Evolutionary conservation across 2,888 invertebrate genomes (phyloP).

Genomic region (Allolobophora icterica): DNA sequence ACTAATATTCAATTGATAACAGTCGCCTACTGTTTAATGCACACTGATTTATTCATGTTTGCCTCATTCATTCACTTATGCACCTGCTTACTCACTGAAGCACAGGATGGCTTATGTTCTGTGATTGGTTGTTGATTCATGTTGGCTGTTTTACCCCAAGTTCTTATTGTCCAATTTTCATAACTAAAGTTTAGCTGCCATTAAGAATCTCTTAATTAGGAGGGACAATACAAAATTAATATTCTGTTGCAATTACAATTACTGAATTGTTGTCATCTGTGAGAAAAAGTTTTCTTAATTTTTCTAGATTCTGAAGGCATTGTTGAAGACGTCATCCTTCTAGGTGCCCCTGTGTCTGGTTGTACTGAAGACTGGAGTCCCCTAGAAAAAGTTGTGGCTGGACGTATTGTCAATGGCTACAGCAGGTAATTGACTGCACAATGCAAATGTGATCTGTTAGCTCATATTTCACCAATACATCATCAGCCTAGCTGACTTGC

Average conservation of each 20-base stretch:
- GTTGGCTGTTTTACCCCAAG: too few species aligned
- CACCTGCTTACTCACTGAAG: too few species aligned
- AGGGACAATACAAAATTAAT: too few species aligned
- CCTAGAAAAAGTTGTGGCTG: conserved; percentile 71
- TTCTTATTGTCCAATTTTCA: too few species aligned
- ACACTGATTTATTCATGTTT: too few species aligned
- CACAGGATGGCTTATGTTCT: too few species aligned
- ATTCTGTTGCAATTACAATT: background rate
- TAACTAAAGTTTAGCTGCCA: too few species aligned
- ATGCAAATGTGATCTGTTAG: background rate
- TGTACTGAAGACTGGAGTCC: conserved; percentile 70
- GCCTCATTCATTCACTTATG: too few species aligned
- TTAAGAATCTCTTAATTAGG: too few species aligned
- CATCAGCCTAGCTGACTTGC: background rate
- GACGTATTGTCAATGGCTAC: conserved; percentile 74
- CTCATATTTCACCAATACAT: background rate
- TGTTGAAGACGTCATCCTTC: conserved; percentile 73
- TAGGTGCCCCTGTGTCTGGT: conserved; percentile 74
- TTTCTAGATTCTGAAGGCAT: conserved; percentile 70
- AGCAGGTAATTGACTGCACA: conserved; percentile 67
- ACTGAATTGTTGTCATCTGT: background rate
- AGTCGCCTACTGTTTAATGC: too few species aligned
- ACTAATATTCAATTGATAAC: too few species aligned
- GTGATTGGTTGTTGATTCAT: too few species aligned
- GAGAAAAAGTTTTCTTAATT: background rate